Conservation (phyloP, 53 echinoderm and acorn worm genomes). For the Holothuria scabra region DNA sequence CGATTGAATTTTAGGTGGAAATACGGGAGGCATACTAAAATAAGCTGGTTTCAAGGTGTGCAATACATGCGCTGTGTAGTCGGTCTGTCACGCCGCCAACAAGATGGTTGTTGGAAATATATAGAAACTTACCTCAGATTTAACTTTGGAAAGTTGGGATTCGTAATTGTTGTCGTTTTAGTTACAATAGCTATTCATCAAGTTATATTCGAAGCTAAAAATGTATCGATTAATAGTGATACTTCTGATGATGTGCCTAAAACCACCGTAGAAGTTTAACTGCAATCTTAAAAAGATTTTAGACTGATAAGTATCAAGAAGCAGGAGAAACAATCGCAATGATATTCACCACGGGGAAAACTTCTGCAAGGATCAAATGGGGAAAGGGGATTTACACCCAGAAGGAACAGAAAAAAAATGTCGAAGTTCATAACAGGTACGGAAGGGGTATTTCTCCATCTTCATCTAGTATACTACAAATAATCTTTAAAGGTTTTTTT, state of each 20-base stretch:
- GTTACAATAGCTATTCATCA: not conserved
- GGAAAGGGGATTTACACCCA: not conserved
- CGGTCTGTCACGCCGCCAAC: no score
- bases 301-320: not conserved
- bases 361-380: not conserved
- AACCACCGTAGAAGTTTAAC: not conserved
- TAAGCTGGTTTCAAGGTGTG: no score
- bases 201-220: not conserved
- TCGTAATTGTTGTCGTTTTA: no score
- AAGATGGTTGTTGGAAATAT: no score
- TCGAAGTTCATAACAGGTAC: slow-evolving; percentile 13
- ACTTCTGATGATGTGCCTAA: not conserved
- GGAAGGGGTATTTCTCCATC: not conserved
- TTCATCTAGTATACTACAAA: not conserved
- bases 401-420: not conserved
- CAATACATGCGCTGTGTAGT: no score
- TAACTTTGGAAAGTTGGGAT: no score
- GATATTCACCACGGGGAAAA: not conserved
- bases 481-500: no score
- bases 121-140: no score
- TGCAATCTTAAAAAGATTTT: not conserved
- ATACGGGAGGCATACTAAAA: no score
- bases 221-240: slow-evolving; percentile 2
- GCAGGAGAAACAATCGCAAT: not conserved
- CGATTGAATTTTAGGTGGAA: no score